Evolutionary conservation across 1,140 invertebrate species (phyloP).

Genomic region (Sweltsa coloradensis): DNA sequence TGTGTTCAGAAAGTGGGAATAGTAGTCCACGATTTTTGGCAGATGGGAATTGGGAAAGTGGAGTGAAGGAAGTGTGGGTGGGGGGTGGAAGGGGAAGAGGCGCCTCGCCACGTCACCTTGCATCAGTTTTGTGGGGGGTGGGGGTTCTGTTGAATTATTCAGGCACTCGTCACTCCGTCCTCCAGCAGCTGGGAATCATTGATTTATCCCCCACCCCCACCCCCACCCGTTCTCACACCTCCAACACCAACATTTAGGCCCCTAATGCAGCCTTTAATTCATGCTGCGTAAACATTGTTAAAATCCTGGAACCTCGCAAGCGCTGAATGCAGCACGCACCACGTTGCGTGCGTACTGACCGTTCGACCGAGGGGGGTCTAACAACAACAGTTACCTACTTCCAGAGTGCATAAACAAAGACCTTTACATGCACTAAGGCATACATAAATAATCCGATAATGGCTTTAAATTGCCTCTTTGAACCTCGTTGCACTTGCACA

Average conservation of each 20-base stretch:
- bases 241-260: background rate
- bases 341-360: too few relatives aligned
- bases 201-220: constrained; percentile 1
- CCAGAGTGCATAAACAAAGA: too few relatives aligned
- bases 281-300: constrained; percentile 5
- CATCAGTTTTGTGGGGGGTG: background rate
- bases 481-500: too few relatives aligned
- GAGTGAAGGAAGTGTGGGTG: background rate
- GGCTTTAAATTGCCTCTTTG: too few relatives aligned
- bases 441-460: too few relatives aligned
- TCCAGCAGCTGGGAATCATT: constrained; percentile 4
- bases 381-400: too few relatives aligned
- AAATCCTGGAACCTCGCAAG: too few relatives aligned
- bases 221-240: background rate
- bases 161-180: constrained; percentile 3
- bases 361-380: too few relatives aligned
- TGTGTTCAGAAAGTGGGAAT: too few relatives aligned
- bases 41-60: background rate
- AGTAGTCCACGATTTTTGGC: too few relatives aligned
- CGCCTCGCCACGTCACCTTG: background rate
- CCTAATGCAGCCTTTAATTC: constrained; percentile 2
- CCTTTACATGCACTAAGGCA: too few relatives aligned
- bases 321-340: too few relatives aligned
- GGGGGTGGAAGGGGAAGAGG: background rate
- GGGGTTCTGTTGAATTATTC: constrained; percentile 3